phyloP scores from a whole-genome alignment of 2,113 vertebrate genomes.

The Oncorhynchus tshawytscha region DNA sequence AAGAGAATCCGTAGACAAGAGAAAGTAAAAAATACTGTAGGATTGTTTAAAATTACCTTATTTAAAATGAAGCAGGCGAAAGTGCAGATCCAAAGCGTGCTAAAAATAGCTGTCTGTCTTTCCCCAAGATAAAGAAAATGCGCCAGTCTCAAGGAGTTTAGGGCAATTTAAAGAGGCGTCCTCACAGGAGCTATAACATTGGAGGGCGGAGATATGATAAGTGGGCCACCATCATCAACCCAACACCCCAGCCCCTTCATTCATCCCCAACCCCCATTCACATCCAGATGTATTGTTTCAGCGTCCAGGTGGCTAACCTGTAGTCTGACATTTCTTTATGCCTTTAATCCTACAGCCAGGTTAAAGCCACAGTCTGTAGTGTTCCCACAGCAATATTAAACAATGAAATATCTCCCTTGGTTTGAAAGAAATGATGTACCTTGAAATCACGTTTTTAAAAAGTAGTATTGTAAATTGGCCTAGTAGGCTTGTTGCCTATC shows the following conservation, averaged over 20 bases:
- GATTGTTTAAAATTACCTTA: conserved; percentile 54
- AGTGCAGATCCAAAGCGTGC: conserved; percentile 51
- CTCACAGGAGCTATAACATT: conserved; percentile 64
- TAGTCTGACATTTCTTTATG: no score
- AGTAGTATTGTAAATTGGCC: no score
- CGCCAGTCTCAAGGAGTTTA: conserved; percentile 69
- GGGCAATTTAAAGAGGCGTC: conserved; percentile 74
- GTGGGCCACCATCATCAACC: conserved; percentile 65
- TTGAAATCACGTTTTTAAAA: no score
- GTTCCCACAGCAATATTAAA: no score
- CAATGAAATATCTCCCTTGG: neutral
- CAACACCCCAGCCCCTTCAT: conserved; percentile 28
- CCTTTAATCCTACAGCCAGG: no score
- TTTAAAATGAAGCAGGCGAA: conserved; percentile 34
- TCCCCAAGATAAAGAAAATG: conserved; percentile 68
- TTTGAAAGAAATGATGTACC: neutral
- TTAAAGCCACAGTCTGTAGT: no score
- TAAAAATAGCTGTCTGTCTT: conserved; percentile 60
- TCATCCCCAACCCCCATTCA: conserved; percentile 21
- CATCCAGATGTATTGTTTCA: neutral
- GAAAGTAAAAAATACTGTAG: neutral
- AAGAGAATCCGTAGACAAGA: neutral
- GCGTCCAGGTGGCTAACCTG: no score
- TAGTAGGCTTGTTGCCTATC: no score
- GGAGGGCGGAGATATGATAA: conserved; percentile 73